Conservation (phyloP, 2,888 invertebrate species). For the Torymus aiolomorphi region DNA sequence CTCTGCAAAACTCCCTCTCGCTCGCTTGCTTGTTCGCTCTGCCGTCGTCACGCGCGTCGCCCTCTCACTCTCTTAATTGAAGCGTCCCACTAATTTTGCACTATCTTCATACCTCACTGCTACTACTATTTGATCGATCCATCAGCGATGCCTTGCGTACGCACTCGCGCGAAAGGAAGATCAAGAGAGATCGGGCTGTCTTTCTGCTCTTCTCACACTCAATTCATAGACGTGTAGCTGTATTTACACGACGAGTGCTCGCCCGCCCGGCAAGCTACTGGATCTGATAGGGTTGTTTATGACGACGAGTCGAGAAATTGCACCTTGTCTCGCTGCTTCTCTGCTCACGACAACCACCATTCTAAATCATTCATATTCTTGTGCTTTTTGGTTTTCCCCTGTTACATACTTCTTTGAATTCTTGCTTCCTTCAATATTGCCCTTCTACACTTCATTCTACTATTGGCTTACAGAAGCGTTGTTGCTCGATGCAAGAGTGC, state of each 20-base stretch:
- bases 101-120: slow-evolving; percentile 20
- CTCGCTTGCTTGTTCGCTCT: slow-evolving; percentile 14
- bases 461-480: no score
- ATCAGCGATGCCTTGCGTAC: slow-evolving; percentile 27
- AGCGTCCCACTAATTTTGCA: slow-evolving; percentile 56
- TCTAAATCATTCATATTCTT: slow-evolving; percentile 14
- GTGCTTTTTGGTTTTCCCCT: not conserved
- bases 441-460: no score
- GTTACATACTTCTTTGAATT: not conserved
- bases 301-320: not conserved
- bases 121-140: slow-evolving; percentile 60
- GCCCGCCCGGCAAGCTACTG: not conserved
- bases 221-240: no score
- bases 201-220: no score
- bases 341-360: slow-evolving; percentile 3
- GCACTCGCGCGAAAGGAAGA: not conserved
- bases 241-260: not conserved
- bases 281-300: not conserved
- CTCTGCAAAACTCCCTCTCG: not conserved
- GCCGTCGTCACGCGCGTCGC: slow-evolving; percentile 7
- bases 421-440: not conserved
- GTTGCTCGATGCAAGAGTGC: no score
- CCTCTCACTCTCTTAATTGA: slow-evolving; percentile 55
- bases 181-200: no score
- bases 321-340: not conserved